phyloP scores from a whole-genome alignment of 2,113 vertebrate species.

The Empidonax alnorum region DNA sequence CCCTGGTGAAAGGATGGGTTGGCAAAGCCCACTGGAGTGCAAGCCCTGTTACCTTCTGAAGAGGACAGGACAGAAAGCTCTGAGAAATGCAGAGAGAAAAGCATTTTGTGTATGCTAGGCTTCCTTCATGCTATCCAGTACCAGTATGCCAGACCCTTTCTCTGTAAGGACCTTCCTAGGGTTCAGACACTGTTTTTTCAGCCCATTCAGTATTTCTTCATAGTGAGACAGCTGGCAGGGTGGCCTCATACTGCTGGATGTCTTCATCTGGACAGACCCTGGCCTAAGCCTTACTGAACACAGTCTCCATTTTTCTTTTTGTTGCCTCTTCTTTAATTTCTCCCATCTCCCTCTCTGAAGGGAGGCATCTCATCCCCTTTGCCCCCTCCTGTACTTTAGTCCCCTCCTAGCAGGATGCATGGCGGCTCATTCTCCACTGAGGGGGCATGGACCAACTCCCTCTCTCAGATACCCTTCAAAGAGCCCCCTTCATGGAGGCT shows the following conservation, averaged over 20 bases:
- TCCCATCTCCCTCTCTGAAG: not conserved
- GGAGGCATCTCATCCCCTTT: not conserved
- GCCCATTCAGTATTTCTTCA: not conserved
- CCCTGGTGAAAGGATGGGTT: not conserved
- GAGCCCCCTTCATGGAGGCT: not conserved
- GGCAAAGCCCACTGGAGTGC: not conserved
- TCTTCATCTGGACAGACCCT: not conserved
- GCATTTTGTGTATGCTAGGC: not conserved
- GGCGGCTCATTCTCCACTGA: not conserved
- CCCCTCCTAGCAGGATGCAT: not conserved
- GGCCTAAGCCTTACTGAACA: not conserved
- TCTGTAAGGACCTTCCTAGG: not conserved
- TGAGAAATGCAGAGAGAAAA: not conserved
- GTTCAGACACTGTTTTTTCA: not conserved
- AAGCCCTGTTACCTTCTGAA: not conserved
- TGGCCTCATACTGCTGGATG: not conserved
- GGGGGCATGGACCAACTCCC: not conserved
- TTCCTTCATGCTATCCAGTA: not conserved
- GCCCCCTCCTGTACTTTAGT: not conserved
- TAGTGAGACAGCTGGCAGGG: not conserved
- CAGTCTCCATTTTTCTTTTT: not conserved
- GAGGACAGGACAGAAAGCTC: not conserved
- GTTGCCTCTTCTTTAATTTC: not conserved
- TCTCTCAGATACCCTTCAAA: not conserved
- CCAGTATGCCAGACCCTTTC: not conserved